A percentile compares a stretch with the other conserved stretches of the same genome.
Conservation (phyloP, 23 tunicate genomes). For the Clavelina lepadiformis region DNA sequence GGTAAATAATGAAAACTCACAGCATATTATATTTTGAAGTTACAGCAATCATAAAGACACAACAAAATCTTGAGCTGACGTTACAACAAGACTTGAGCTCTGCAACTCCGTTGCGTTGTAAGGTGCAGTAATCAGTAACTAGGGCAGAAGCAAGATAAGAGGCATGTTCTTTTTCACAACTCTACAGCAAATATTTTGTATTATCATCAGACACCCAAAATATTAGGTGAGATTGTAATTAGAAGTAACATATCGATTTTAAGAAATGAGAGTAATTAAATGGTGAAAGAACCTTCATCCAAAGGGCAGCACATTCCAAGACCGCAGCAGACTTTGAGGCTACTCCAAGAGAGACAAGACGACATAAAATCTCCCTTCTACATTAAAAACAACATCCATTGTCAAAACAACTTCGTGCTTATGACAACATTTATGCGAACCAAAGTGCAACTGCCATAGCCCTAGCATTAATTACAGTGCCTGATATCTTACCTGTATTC, state of each 20-base stretch:
- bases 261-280: no score
- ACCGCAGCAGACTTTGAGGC: constrained; percentile 48
- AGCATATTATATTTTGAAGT: constrained; percentile 60
- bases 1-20: no score
- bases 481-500: constrained; percentile 47
- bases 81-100: constrained; percentile 36
- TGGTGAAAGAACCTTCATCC: constrained; percentile 91
- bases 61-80: constrained; percentile 55
- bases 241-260: no score
- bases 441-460: no score
- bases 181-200: constrained; percentile 12
- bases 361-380: constrained; percentile 43
- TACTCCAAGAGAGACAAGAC: constrained; percentile 60
- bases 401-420: not conserved
- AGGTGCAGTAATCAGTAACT: constrained; percentile 47
- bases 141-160: constrained; percentile 25
- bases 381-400: constrained; percentile 1
- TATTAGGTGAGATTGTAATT: no score
- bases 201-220: no score
- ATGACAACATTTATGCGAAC: no score
- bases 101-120: constrained; percentile 31
- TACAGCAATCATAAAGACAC: constrained; percentile 58
- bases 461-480: no score
- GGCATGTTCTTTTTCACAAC: constrained; percentile 52
- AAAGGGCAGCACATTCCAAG: constrained; percentile 80